Base-by-base conservation (phyloP, 2,888 invertebrate genomes). In the Boloria selene region DNA sequence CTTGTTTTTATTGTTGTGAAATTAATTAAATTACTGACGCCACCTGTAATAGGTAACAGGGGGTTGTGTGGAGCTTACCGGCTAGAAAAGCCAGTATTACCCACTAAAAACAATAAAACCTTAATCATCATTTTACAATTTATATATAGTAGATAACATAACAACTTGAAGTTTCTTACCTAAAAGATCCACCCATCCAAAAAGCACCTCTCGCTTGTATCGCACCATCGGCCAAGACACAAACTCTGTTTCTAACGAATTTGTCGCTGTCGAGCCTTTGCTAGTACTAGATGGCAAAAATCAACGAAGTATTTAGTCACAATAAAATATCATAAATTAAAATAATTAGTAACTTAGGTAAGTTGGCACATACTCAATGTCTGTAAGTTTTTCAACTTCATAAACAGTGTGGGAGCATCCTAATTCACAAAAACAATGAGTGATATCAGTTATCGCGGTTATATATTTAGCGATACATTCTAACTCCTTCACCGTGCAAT, bases 131-230 rank as follows among this genome's bases (percentile, higher is more conserved):
- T 22, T 22, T 22, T 22, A 3, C 22, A 22, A 22, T 5, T 6
- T 7, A 7, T 31, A 31, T 31, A 31, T 0, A 31, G 31, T 31
- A 31, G 31, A 31, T 31, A 31, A 31, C 2, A 38, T 38, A 10
- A 38, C 31, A 38, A 2, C 10, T 38, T 38, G 2, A 38, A 38
- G 31, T 38, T 31, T 1, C 31, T 84, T 83, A 94, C 95, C 96
- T 52, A 96, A 80, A 60, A 97, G 90, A 87, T 97, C 97, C 0
- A 97, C 95, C 96, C 96, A 96, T 64, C 96, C 97, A 79, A 97
- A 97, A 51, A 96, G 93, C 17, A 96, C 96, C 82, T 96, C 96
- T 42, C 96, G 93, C 78, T 96, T 96, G 79, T 95, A 96, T 4
- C 95, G 93, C 31, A 96, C 95, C 93, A 95, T 94, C 0, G 96